Base-by-base conservation (phyloP, 1,140 invertebrate genomes). In the Bicyclus anynana region DNA sequence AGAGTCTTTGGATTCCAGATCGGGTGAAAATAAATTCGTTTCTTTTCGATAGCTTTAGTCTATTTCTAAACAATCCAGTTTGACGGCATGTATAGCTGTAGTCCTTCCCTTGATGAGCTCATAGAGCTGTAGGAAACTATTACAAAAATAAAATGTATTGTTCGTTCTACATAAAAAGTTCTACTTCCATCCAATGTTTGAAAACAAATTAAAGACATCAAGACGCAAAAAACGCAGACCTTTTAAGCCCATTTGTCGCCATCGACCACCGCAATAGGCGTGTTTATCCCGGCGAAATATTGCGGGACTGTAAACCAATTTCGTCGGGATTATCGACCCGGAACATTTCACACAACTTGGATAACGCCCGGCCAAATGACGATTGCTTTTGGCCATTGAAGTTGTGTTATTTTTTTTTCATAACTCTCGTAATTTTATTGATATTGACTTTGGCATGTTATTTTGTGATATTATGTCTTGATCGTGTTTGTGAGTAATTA, bases 231-330 rank as follows among this genome's bases (percentile, higher is more conserved):
- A 20, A n/a, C 17, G 10, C 44, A 53, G 42, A 59, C 16, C 21
- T 38, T 53, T 29, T 63, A 63, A 63, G 61, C 50, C 55, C 51
- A 59, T 63, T 59, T 63, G 47, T 58, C 46, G 47, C 46, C 21
- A 27, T 44, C 37, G 14, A 20, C 37, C 16, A n/a, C 35, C 33
- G 26, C 29, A 53, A 64, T 38, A 42, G 47, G 26, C 52, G 56
- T 64, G 59, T 59, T 64, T 64, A 64, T 63, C 40, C 49, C 55
- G 58, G 47, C 38, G 50, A 65, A 69, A 69, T 63, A 62, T 65
- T 62, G 59, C 56, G 53, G 59, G 42, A 40, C 57, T 62, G 59
- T 65, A 62, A 69, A 69, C 66, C 62, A 69, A 69, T 69, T 65
- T 46, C 53, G 37, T 47, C 5, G 46, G 59, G 66, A 69, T 69